Base-by-base conservation (phyloP, 2,888 invertebrate species). In the Pristionchus japonicus region DNA sequence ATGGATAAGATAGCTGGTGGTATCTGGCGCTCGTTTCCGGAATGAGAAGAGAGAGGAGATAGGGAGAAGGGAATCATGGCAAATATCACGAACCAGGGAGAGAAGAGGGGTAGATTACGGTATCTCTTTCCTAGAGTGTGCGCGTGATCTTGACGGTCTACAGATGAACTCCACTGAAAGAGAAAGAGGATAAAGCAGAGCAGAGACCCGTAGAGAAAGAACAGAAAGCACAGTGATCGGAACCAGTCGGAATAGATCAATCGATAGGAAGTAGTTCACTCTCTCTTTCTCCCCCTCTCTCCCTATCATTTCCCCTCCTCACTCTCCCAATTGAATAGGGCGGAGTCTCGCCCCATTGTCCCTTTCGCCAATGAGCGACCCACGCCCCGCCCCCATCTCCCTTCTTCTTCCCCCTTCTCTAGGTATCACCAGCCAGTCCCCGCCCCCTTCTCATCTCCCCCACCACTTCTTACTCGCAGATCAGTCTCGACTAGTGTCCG, bases 201-300 rank as follows among this genome's bases (percentile, higher is more conserved):
- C 11, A 31, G 57, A 84, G 57, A 57, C 37, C 43, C 40, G 52
- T 37, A n/a, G 15, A 82, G 82, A 84, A 34, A 57, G 84, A 52
- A 57, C 17, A 27, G 40, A 49, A 83, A 31, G 52, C 31, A n/a
- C n/a, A n/a, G n/a, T n/a, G n/a, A n/a, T n/a, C n/a, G 40, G 85
- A 85, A 57, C 47, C 20, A 61, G 61, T 34, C 40, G 43, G 34
- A 20, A 34, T 11, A 84, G 64, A 64, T 74, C 74, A 74, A 74
- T 74, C 74, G 31, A 57, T 37, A 49, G 67, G 64, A 67, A 49
- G 86, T 52, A 67, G 37, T 70, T 43, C 86, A 67, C 57, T 84
- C 31, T 57, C 84, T 84, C 61, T 84, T 20, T 52, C 49, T n/a
- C 83, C n/a, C 67, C 20, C 70, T 43, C 70, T 67, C 67, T 86